Evolutionary conservation across 2,113 vertebrate species (phyloP), one percentile per base, ranked within the genome.

Genomic region (Antidorcas marsupialis): DNA sequence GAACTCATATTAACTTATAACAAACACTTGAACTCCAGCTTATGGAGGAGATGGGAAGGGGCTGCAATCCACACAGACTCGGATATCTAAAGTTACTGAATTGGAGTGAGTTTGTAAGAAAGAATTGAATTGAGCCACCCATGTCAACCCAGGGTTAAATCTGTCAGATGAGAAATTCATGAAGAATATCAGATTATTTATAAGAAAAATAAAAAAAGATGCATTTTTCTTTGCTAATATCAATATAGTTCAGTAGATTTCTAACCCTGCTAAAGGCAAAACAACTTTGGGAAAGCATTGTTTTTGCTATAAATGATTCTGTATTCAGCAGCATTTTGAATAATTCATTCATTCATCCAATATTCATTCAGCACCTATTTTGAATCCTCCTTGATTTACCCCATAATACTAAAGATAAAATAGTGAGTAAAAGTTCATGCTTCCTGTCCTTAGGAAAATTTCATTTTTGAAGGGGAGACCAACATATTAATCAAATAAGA

Each of bases 291-390:
- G 57, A 85, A 96, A 92, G 10, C 43, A 91, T 36, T 97, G 53
- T 52, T 87, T 92, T 83, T 87, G 36, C n/a, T 60, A 28, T 78
- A 92, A 89, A 83, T 97, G 28, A 78, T 92, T 93, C 10, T 79
- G 2, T 76, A 67, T 45, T 89, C 27, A 60, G 33, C 3, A 21
- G 21, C 23, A 64, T 96, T 89, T 94, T 97, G 27, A 96, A 96
- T 95, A 62, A 94, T 95, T 96, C 19, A 87, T 91, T 93, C 19
- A 84, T 59, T 67, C 47, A 93, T 87, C 53, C 52, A 91, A 89
- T 95, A 94, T 89, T 91, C 55, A 97, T 87, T 84, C 84, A 84
- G 47, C 55, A 7, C 4, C 21, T 95, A 7, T 96, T 96, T 89
- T 91, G 57, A 89, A 96, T 97, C 7, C 28, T 89, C 11, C 43